Percentiles rank a stretch among this genome's conserved stretches.
Evolutionary conservation across 2,888 invertebrate species (phyloP).

Genomic region (Melanostoma scalare): DNA sequence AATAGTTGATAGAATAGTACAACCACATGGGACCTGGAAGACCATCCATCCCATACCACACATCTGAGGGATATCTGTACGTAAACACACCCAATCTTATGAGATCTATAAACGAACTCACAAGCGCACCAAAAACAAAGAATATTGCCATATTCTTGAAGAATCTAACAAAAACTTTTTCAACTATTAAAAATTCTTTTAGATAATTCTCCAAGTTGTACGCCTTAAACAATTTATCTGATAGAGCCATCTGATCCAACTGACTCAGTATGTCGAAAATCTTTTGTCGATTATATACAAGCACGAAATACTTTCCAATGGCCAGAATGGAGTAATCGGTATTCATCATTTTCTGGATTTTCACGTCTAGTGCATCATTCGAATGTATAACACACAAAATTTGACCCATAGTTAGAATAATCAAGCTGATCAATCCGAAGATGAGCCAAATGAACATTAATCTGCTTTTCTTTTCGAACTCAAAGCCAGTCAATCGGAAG

Average conservation of each 20-base stretch:
- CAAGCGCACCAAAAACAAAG: background rate
- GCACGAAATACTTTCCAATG: too few relatives aligned
- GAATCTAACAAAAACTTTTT: background rate
- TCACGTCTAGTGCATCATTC: background rate
- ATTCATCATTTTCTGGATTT: too few relatives aligned
- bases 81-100: background rate
- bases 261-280: background rate
- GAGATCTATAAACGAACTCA: background rate
- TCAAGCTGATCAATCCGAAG: background rate
- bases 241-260: background rate
- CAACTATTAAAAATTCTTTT: background rate
- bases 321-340: too few relatives aligned
- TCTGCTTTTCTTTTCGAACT: background rate
- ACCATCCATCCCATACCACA: background rate
- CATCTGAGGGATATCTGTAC: background rate
- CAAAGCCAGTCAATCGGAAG: background rate
- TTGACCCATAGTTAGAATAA: background rate
- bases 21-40: background rate
- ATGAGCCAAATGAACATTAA: background rate
- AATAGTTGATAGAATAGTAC: background rate
- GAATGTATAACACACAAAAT: background rate
- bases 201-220: background rate
- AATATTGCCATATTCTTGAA: background rate
- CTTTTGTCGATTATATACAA: too few relatives aligned
- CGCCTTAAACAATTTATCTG: background rate